Percentiles rank a stretch among this genome's conserved stretches.
Evolutionary conservation across 2,888 invertebrate genomes (phyloP).

Genomic region (Drosophila nr. perissopoda): DNA sequence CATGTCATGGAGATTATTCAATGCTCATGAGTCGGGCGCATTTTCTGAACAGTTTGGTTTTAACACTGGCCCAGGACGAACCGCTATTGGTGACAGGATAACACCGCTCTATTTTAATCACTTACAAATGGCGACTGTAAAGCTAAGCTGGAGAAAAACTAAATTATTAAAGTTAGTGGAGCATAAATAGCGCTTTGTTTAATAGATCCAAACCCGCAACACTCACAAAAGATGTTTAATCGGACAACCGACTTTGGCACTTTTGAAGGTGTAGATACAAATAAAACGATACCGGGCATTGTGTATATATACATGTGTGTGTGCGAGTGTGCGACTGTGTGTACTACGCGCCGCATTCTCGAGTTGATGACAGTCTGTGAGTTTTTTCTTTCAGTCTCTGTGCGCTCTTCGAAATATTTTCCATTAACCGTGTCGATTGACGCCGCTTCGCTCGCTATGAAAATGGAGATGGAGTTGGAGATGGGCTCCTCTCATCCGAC

Average conservation of each 20-base stretch:
- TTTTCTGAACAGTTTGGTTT: slow-evolving; percentile 59
- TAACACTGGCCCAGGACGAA: slow-evolving; percentile 70
- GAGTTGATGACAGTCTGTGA: slow-evolving; percentile 31
- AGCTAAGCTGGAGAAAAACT: slow-evolving; percentile 8
- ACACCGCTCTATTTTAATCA: not conserved
- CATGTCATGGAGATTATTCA: slow-evolving; percentile 50
- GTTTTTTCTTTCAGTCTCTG: slow-evolving; percentile 11
- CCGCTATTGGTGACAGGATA: slow-evolving; percentile 47
- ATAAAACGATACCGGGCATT: slow-evolving; percentile 44
- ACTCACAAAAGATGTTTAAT: slow-evolving; percentile 10
- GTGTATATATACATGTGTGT: not conserved
- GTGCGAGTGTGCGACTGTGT: slow-evolving; percentile 25
- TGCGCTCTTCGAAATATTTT: slow-evolving; percentile 43
- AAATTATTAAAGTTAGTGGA: slow-evolving; percentile 7
- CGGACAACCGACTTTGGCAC: slow-evolving; percentile 25
- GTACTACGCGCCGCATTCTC: slow-evolving; percentile 40
- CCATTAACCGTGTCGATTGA: slow-evolving; percentile 54
- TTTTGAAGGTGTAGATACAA: slow-evolving; percentile 63
- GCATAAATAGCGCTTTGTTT: slow-evolving; percentile 1
- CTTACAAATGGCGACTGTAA: slow-evolving; percentile 1
- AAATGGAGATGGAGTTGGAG: slow-evolving; percentile 32
- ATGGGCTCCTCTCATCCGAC: not conserved
- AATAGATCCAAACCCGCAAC: not conserved
- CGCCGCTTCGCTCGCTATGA: slow-evolving; percentile 28
- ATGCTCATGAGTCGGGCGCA: slow-evolving; percentile 50